A percentile compares a stretch with the other conserved stretches of the same genome.
phyloP scores from a whole-genome alignment of 2,113 vertebrate species.

The Epinephelus lanceolatus region DNA sequence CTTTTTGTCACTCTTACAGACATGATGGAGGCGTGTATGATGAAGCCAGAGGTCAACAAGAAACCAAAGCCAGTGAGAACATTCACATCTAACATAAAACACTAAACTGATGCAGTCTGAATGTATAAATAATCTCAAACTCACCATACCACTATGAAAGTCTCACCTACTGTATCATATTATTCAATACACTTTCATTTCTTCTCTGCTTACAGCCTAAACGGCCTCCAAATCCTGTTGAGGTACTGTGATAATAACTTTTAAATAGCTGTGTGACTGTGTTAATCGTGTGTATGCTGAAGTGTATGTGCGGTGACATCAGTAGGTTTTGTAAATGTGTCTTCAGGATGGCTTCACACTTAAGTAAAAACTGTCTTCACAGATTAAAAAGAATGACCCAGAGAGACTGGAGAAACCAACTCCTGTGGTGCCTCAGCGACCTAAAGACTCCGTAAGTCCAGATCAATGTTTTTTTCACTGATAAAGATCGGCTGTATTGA shows the following conservation, averaged over 20 bases:
- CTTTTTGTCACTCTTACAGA: slow-evolving; percentile 27
- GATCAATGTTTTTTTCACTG: too few relatives aligned
- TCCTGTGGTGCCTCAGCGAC: slow-evolving; percentile 52
- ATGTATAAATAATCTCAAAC: background rate
- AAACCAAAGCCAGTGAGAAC: slow-evolving; percentile 68
- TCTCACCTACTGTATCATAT: too few relatives aligned
- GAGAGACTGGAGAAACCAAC: slow-evolving; percentile 13
- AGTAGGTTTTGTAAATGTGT: background rate
- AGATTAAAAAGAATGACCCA: slow-evolving; percentile 45
- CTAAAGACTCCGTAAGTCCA: slow-evolving; percentile 48
- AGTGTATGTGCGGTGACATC: background rate
- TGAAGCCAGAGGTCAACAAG: slow-evolving; percentile 69
- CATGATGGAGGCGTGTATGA: slow-evolving; percentile 73
- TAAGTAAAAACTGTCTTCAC: background rate
- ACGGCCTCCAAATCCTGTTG: slow-evolving; percentile 50
- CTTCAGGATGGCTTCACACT: background rate
- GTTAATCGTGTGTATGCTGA: background rate
- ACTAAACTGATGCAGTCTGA: background rate
- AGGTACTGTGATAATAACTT: slow-evolving; percentile 49
- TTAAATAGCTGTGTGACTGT: background rate
- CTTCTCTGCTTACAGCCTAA: slow-evolving; percentile 45
- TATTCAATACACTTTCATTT: background rate
- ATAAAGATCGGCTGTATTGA: too few relatives aligned
- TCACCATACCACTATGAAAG: background rate
- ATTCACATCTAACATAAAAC: background rate